phyloP scores from a whole-genome alignment of 2,888 invertebrate species.

The Cerceris ruficornis region DNA sequence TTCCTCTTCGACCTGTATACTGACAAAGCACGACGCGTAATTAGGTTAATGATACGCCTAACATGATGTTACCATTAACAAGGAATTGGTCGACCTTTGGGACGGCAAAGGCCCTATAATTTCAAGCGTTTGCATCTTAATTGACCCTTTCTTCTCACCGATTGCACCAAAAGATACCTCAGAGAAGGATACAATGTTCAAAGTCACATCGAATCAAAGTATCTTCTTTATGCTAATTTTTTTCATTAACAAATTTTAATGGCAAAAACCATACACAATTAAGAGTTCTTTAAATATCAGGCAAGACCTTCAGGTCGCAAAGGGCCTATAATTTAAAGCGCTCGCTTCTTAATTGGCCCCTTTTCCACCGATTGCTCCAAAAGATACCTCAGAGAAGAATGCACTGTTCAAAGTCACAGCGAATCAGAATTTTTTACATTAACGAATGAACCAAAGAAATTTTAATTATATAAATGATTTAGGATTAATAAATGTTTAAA shows the following conservation, averaged over 20 bases:
- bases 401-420: not conserved
- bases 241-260: too few species aligned
- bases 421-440: too few species aligned
- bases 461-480: not conserved
- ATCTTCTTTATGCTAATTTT: too few species aligned
- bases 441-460: too few species aligned
- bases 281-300: not conserved
- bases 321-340: not conserved
- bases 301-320: not conserved
- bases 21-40: constrained; percentile 23
- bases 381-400: constrained; percentile 8
- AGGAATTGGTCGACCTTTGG: constrained; percentile 24
- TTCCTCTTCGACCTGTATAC: not conserved
- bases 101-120: not conserved
- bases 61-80: constrained; percentile 24
- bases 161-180: not conserved
- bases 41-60: constrained; percentile 46
- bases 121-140: constrained; percentile 34
- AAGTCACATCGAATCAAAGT: too few species aligned
- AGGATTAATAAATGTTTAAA: not conserved
- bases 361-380: not conserved
- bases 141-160: constrained; percentile 4
- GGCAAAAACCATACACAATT: not conserved
- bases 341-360: not conserved
- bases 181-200: not conserved